These are phyloP conservation scores for Tyrophagus putrescentiae DNA, from an alignment of 1,140 invertebrate species.

Conservation along the genomic window DNA sequence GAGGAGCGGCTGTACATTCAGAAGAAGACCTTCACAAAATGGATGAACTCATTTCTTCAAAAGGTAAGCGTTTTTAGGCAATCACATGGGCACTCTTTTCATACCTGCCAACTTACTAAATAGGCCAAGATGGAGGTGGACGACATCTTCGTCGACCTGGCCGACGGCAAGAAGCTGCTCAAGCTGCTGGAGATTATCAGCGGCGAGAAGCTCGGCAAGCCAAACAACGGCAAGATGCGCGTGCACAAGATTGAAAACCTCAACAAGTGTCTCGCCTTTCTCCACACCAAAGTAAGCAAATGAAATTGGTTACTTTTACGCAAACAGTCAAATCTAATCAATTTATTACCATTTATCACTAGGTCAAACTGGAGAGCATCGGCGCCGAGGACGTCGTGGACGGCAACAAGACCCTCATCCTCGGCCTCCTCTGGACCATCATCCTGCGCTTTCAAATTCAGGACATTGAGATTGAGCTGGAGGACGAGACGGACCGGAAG, in stretches of 20 bases:
- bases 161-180: constrained; percentile 83
- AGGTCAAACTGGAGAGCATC: constrained; percentile 91
- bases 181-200: constrained; percentile 98
- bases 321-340: neutral
- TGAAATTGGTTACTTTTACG: neutral
- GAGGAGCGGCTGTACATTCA: constrained; percentile 94
- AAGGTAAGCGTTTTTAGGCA: constrained; percentile 49
- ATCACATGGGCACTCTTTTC: constrained; percentile 1
- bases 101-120: constrained; percentile 15
- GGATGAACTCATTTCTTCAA: constrained; percentile 95
- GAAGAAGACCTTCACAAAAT: constrained; percentile 99
- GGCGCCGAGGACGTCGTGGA: constrained; percentile 98
- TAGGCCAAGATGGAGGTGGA: constrained; percentile 79
- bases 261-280: constrained; percentile 91
- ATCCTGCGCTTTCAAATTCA: constrained; percentile 74
- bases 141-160: constrained; percentile 88
- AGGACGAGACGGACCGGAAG: constrained; percentile 65
- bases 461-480: constrained; percentile 60
- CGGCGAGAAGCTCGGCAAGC: constrained; percentile 87
- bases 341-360: constrained; percentile 13
- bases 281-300: constrained; percentile 76
- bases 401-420: constrained; percentile 78
- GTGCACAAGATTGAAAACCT: constrained; percentile 99
- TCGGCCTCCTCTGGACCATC: constrained; percentile 97
- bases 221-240: constrained; percentile 89